Conservation (phyloP, 2,113 vertebrate genomes). For the Phocoena phocoena region DNA sequence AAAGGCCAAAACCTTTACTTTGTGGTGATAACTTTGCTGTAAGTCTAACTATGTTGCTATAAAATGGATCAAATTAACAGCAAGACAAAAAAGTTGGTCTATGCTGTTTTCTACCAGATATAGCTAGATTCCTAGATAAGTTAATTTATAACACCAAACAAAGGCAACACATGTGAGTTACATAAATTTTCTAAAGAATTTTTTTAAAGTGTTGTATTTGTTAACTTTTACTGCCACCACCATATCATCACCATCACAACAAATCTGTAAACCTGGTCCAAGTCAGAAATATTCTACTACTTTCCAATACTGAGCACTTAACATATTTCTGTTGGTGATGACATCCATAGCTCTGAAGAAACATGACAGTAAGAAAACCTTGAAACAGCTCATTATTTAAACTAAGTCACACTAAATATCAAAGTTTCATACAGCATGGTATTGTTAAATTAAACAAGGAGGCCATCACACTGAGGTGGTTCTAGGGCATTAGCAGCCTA, state of each 20-base stretch:
- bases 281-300: neutral
- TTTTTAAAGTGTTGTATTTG: neutral
- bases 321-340: neutral
- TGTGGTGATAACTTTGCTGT: conserved; percentile 39
- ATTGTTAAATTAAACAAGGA: neutral
- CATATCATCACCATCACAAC: neutral
- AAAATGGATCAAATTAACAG: conserved; percentile 72
- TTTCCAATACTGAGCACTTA: neutral
- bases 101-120: neutral
- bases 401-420: neutral
- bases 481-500: neutral
- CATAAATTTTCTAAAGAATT: conserved; percentile 33
- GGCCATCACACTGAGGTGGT: neutral
- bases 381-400: neutral
- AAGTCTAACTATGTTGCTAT: conserved; percentile 59
- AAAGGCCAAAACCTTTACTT: conserved; percentile 23
- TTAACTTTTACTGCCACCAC: conserved; percentile 48
- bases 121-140: conserved; percentile 49
- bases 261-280: neutral
- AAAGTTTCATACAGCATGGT: neutral
- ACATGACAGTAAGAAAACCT: neutral
- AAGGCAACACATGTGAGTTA: conserved; percentile 67
- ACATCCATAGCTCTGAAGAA: neutral
- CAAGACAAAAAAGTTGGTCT: conserved; percentile 71
- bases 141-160: conserved; percentile 73